Evolutionary conservation across 2,888 invertebrate species (phyloP).

Genomic region (Elaeidobius kamerunicus): DNA sequence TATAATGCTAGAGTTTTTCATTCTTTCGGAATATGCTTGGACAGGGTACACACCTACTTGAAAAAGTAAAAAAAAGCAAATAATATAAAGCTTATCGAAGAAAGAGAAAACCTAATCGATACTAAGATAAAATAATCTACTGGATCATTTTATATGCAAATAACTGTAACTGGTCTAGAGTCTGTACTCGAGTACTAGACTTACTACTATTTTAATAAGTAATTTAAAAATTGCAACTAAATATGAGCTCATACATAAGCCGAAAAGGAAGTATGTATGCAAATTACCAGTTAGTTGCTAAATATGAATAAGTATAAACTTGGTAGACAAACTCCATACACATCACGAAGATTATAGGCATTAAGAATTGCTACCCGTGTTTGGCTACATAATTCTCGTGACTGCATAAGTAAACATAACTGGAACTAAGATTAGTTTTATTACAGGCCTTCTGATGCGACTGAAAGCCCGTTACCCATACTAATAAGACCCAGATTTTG

Average conservation of each 20-base stretch:
- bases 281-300: neutral
- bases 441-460: slow-evolving; percentile 7
- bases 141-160: neutral
- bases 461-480: neutral
- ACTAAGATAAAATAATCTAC: neutral
- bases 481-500: neutral
- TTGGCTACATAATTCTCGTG: slow-evolving; percentile 8
- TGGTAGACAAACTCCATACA: neutral
- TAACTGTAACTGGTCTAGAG: too few relatives aligned
- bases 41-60: too few relatives aligned
- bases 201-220: too few relatives aligned
- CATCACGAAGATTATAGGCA: neutral
- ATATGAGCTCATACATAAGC: neutral
- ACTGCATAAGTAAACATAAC: slow-evolving; percentile 16
- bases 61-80: too few relatives aligned
- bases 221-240: too few relatives aligned
- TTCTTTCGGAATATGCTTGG: too few relatives aligned
- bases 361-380: slow-evolving; percentile 6
- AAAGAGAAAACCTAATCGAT: too few relatives aligned
- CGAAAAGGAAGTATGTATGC: neutral
- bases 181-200: too few relatives aligned
- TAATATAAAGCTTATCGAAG: too few relatives aligned
- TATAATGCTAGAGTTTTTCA: too few relatives aligned
- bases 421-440: slow-evolving; percentile 10
- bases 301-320: neutral